Base-by-base conservation (phyloP, 1,140 invertebrate genomes). In the Drosophila ambigua region DNA sequence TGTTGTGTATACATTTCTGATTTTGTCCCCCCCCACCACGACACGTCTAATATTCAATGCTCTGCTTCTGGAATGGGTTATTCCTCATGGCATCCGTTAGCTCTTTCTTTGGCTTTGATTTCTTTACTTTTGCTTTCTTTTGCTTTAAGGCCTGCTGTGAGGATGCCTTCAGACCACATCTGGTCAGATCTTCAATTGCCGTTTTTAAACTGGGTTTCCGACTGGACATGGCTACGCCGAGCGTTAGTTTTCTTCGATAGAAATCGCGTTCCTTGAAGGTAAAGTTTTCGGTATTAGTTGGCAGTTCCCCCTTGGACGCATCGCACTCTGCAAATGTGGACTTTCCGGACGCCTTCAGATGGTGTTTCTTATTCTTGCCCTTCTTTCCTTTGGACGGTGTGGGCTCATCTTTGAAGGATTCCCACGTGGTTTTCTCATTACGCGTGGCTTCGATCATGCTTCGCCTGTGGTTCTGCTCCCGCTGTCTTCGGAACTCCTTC, bases 1-100 rank as follows among this genome's bases (percentile, higher is more conserved):
- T 85, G 73, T 83, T 82, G 79, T 82, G 79, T 82, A 83, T 83
- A 81, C 68, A 82, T 81, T 81, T 81, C 78, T 82, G 54, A 81
- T 73, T 39, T 84, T 84, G 46, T 80, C 71, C 64, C 60, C 60
- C 50, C 49, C 39, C 5, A 24, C 35, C 20, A 16, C 26, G 11
- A 7, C 9, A 4, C 5, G 60, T 15, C 24, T 26, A 15, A 31
- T 59, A 45, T 13, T 5, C 28, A 26, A 58, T 63, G 15, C 31
- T 2, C 28, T 54, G 41, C 9, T 26, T 44, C n/a, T 44, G 4
- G 20, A 66, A 61, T 0, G 35, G 39, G 9, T 66, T 62, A 4
- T 11, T 13, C 1, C 11, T 44, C 43, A 3, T 15, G 35, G 0
- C 31, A 0, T 13, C 35, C 11, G 35, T 39, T 9, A 13, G 13